Base-by-base conservation (phyloP, 2,888 invertebrate genomes). In the Luperina testacea region DNA sequence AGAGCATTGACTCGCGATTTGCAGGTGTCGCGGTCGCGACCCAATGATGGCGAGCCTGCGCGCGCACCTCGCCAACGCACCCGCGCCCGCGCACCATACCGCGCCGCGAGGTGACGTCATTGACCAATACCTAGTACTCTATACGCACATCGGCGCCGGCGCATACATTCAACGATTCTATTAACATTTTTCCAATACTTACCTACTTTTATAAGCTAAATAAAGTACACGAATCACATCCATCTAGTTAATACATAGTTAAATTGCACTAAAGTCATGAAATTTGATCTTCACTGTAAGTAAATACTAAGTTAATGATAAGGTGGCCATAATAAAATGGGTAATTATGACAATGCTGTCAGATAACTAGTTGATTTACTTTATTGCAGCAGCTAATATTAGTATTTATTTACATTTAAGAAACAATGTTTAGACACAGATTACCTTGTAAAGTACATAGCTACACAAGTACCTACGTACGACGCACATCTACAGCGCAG, bases 1-100 rank as follows among this genome's bases (percentile, higher is more conserved):
- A 87, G 91, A 91, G 88, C 91, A 90, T 90, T 91, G 91, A 91
- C 91, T 90, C 89, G 89, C 86, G 90, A 88, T 90, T 90, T 87
- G 91, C 91, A 91, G 91, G 91, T 91, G 91, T 92, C 89, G 90
- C 85, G 87, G 77, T 86, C 84, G 83, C 88, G 89, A 90, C 83
- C 89, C 89, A 90, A 88, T 88, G 85, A 83, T 88, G 80, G 88
- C 82, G 83, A 82, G 80, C 86, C 74, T 77, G 82, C 57, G 83
- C 75, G 78, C 80, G 78, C 82, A 84, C 82, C 82, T 85, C 88
- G 81, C 83, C 83, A 87, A 89, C 82, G 84, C 84, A 77, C 67
- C 67, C 75, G 78, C 75, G 75, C 80, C 83, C 81, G 81, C 84
- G 79, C 75, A 80, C 82, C 78, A 38, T 72, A 57, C 78, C 80